Base-by-base conservation (phyloP, 1,140 invertebrate genomes). In the Camponotus pennsylvanicus region DNA sequence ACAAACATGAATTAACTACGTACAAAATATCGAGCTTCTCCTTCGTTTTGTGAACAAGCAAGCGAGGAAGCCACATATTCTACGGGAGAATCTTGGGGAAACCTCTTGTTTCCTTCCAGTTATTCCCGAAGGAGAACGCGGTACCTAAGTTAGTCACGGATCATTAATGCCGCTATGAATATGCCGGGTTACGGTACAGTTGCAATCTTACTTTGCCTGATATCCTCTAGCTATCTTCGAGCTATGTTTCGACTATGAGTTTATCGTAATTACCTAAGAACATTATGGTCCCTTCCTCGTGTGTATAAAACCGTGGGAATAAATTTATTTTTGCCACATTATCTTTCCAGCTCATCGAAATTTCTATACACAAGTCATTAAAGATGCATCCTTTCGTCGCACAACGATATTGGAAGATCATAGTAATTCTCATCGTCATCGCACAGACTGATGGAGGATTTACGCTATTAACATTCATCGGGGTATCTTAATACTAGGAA, bases 121-220 rank as follows among this genome's bases (percentile, higher is more conserved):
- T 42, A 66, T 15, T 87, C 63, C 86, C 63, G 13, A n/a, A 70
- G 21, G 61, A 73, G 8, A 52, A 15, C 49, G n/a, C 70, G 87
- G 70, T 85, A 69, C 76, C 75, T 45, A 88, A 92, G 90, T 92
- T 91, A 92, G 91, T 88, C 90, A 91, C 83, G 92, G 92, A 92
- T 94, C 93, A 92, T 94, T 93, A 93, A 94, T 93, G 92, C 86
- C 86, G 80, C 63, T 94, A 93, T 92, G 92, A 93, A 94, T 94
- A 94, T 92, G 92, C 90, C 89, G 89, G 64, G 82, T 73, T 83
- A 83, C 69, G 42, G 32, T 69, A 83, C 69, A 73, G 87, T 84
- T 79, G 85, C 85, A 84, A 49, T 67, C 82, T 66, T 78, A 66
- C 71, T 66, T 73, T 34, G 18, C 82, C 27, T 27, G 73, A 64